Conservation (phyloP, 2,113 vertebrate genomes). For the Egretta garzetta region DNA sequence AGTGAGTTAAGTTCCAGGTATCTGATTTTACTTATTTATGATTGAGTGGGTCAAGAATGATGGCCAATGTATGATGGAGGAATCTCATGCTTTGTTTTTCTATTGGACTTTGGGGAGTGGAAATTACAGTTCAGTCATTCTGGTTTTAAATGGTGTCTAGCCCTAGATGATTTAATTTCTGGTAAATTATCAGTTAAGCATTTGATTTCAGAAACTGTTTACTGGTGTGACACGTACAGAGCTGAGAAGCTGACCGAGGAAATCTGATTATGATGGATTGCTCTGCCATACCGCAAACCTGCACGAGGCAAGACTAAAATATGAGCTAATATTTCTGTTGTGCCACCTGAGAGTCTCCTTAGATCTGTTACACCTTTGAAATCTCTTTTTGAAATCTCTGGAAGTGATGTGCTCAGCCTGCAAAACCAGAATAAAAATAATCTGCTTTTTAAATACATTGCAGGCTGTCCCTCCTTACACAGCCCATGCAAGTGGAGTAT, state of each 20-base stretch:
- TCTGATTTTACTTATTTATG: not conserved
- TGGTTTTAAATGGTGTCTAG: not conserved
- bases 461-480: slow-evolving; percentile 63
- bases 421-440: not conserved
- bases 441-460: not conserved
- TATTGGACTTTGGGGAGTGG: not conserved
- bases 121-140: not conserved
- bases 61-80: not conserved
- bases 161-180: not conserved
- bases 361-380: not conserved
- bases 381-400: not conserved
- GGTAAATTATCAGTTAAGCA: not conserved
- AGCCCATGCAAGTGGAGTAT: slow-evolving; percentile 66
- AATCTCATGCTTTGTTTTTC: not conserved
- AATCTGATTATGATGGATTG: not conserved
- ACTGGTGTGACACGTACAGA: not conserved
- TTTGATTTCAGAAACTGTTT: not conserved
- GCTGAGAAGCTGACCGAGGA: not conserved
- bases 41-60: not conserved
- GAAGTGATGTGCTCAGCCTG: not conserved
- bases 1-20: not conserved
- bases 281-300: not conserved
- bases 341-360: not conserved
- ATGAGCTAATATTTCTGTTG: not conserved
- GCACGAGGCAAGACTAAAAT: not conserved